Percentiles rank a stretch among this genome's conserved stretches.
These are phyloP conservation scores for Chrysopilus asiliformis DNA, from an alignment of 2,888 invertebrate genomes.

Conservation along the genomic window DNA sequence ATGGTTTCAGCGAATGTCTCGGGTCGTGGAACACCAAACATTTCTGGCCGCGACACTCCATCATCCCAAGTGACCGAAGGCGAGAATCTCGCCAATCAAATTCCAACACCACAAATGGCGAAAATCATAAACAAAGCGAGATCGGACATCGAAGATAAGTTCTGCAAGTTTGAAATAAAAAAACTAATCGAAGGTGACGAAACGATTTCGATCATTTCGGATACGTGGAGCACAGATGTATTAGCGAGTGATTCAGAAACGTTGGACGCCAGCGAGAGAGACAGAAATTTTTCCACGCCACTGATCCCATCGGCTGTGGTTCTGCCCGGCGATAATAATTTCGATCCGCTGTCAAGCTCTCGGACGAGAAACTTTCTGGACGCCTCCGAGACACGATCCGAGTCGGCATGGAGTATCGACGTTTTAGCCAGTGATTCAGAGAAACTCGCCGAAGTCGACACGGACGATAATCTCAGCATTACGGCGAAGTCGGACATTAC, in stretches of 20 bases:
- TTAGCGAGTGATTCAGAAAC: slow-evolving; percentile 93
- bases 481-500: slow-evolving; percentile 59
- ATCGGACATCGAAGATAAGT: slow-evolving; percentile 94
- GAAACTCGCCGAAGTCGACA: slow-evolving; percentile 62
- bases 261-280: slow-evolving; percentile 62
- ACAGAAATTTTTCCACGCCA: slow-evolving; percentile 37
- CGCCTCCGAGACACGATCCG: slow-evolving; percentile 84
- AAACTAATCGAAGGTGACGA: slow-evolving; percentile 73
- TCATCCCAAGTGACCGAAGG: slow-evolving; percentile 82
- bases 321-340: slow-evolving; percentile 36
- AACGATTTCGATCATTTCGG: slow-evolving; percentile 91
- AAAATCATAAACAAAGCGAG: slow-evolving; percentile 67
- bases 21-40: slow-evolving; percentile 85
- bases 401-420: slow-evolving; percentile 95
- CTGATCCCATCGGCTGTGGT: slow-evolving; percentile 36
- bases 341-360: slow-evolving; percentile 26
- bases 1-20: slow-evolving; percentile 94
- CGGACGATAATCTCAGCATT: slow-evolving; percentile 50
- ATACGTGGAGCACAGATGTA: slow-evolving; percentile 98
- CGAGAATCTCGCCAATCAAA: slow-evolving; percentile 44
- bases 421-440: slow-evolving; percentile 88
- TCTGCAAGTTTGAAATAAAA: slow-evolving; percentile 95
- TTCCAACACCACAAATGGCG: slow-evolving; percentile 39
- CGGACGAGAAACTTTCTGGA: slow-evolving; percentile 44
- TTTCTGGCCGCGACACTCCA: slow-evolving; percentile 92